Conservation (phyloP, 1,140 invertebrate genomes). For the Caenorhabditis remanei region DNA sequence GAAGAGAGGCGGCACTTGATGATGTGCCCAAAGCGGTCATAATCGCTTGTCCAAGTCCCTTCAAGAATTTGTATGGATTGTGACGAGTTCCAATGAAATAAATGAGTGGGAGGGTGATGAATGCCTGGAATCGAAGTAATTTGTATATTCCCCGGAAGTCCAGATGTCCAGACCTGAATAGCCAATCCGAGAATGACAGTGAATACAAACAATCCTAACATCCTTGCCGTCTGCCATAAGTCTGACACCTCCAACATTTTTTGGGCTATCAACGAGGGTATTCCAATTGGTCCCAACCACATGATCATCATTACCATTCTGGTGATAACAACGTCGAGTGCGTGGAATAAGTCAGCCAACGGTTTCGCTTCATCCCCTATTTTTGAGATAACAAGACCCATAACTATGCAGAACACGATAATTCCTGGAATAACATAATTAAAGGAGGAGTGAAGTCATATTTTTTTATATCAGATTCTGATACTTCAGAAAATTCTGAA, state of each 20-base stretch:
- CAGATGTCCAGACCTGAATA: conserved; percentile 16
- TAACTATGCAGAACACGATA: conserved; percentile 80
- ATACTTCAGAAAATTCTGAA: no score
- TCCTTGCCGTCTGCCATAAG: conserved; percentile 85
- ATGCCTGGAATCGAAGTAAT: conserved; percentile 84
- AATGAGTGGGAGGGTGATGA: conserved; percentile 86
- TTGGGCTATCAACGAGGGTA: conserved; percentile 89
- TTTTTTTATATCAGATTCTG: no score
- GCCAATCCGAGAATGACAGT: conserved; percentile 83
- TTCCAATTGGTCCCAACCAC: conserved; percentile 92
- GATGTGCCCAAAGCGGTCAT: conserved; percentile 80
- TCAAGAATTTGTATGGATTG: conserved; percentile 81
- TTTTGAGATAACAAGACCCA: conserved; percentile 80
- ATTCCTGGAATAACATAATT: conserved; percentile 79
- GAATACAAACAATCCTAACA: conserved; percentile 89
- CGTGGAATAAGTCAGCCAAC: conserved; percentile 79
- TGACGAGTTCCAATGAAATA: conserved; percentile 81
- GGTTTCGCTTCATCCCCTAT: conserved; percentile 78
- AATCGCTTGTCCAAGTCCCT: conserved; percentile 81
- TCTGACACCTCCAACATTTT: conserved; percentile 90
- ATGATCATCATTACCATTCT: conserved; percentile 86
- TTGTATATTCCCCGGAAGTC: neutral
- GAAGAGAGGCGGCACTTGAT: conserved; percentile 87
- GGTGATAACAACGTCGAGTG: conserved; percentile 80
- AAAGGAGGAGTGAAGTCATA: no score